phyloP scores from a whole-genome alignment of 2,797 vertebrate genomes.

The Natrix natrix region DNA sequence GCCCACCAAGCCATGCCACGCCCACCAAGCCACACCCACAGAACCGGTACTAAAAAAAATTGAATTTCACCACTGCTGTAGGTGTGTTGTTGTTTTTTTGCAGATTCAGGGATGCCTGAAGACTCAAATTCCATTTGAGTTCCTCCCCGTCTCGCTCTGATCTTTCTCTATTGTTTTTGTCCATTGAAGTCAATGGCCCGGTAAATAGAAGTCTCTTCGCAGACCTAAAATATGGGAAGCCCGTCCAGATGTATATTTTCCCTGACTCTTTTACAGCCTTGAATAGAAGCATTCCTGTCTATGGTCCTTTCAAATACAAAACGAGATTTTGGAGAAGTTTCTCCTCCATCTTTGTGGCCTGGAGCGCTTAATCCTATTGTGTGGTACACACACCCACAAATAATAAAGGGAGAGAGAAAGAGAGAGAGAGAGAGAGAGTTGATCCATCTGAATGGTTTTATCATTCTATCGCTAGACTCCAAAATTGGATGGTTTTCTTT shows the following conservation, averaged over 20 bases:
- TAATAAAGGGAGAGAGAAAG: no score
- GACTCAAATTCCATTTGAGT: background rate
- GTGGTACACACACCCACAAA: background rate
- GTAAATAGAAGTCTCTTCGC: background rate
- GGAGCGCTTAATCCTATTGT: background rate
- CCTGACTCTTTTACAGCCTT: background rate
- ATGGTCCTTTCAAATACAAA: background rate
- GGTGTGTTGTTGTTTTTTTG: no score
- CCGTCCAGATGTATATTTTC: background rate
- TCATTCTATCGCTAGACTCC: background rate
- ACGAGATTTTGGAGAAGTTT: background rate
- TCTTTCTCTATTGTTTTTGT: background rate
- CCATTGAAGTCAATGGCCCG: background rate
- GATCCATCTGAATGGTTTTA: background rate
- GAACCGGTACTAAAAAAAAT: no score
- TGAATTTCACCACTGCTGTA: no score
- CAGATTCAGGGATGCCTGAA: background rate
- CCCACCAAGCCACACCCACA: no score
- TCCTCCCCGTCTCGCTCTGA: background rate
- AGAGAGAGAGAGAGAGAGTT: no score
- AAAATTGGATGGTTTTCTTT: background rate
- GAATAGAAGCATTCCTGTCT: background rate
- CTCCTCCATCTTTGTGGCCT: background rate
- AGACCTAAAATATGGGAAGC: background rate
- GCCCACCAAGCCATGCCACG: no score